phyloP scores from a whole-genome alignment of 2,888 invertebrate genomes.

The Epiblema foenella region DNA sequence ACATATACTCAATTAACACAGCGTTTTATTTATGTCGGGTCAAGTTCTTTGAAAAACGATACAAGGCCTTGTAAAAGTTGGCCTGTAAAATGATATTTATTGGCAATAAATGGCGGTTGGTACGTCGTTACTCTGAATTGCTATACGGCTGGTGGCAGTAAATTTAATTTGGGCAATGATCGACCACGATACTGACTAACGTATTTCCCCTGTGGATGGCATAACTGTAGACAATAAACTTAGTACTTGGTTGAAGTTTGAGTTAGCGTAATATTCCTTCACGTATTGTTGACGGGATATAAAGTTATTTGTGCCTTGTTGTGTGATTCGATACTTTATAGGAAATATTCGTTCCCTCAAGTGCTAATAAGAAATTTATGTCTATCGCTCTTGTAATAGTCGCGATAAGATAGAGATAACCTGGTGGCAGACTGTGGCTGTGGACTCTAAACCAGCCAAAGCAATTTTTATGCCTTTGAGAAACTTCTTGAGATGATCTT shows the following conservation, averaged over 20 bases:
- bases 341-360: not conserved
- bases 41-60: conserved; percentile 47
- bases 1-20: conserved; percentile 42
- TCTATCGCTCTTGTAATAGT: too few species aligned
- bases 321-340: not conserved
- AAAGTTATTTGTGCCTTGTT: not conserved
- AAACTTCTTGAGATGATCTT: not conserved
- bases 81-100: conserved; percentile 77
- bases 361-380: too few species aligned
- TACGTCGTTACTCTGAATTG: conserved; percentile 70
- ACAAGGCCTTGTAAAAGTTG: conserved; percentile 56
- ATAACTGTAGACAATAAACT: conserved; percentile 34
- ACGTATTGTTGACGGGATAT: conserved; percentile 11
- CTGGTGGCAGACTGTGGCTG: too few species aligned
- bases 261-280: not conserved
- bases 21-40: conserved; percentile 42
- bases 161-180: conserved; percentile 75
- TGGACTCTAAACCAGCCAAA: too few species aligned
- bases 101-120: conserved; percentile 69
- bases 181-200: conserved; percentile 54
- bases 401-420: too few species aligned
- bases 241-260: conserved; percentile 6
- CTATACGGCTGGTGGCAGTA: conserved; percentile 64
- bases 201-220: conserved; percentile 37
- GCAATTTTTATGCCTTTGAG: too few species aligned